These are phyloP conservation scores for Lepidurus apus DNA, from an alignment of 1,140 invertebrate species.

Conservation along the genomic window DNA sequence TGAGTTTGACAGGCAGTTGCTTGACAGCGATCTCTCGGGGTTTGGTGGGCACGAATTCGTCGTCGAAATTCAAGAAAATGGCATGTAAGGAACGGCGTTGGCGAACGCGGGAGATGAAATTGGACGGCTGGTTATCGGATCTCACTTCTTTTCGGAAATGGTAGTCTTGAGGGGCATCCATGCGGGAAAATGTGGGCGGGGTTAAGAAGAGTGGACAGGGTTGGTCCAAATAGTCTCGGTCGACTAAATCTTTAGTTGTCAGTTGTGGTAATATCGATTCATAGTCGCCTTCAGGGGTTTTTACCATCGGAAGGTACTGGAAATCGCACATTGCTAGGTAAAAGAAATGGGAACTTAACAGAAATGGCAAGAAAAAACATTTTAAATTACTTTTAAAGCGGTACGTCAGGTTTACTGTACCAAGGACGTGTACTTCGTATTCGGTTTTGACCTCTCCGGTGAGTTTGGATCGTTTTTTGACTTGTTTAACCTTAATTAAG, in stretches of 20 bases:
- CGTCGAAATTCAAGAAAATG: slow-evolving; percentile 52
- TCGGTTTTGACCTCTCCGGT: slow-evolving; percentile 35
- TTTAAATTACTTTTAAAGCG: slow-evolving; percentile 61
- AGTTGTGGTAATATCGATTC: slow-evolving; percentile 58
- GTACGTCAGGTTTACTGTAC: slow-evolving; percentile 60
- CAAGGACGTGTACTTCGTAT: slow-evolving; percentile 54
- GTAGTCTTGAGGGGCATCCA: slow-evolving; percentile 55
- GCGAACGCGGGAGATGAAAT: slow-evolving; percentile 52
- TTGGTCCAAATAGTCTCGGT: slow-evolving; percentile 44
- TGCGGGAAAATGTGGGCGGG: slow-evolving; percentile 68
- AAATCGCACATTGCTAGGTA: slow-evolving; percentile 76
- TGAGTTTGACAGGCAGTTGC: slow-evolving; percentile 49
- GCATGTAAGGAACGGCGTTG: slow-evolving; percentile 53
- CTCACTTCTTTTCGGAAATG: slow-evolving; percentile 44
- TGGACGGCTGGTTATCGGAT: slow-evolving; percentile 41
- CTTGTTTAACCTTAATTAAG: slow-evolving; percentile 61
- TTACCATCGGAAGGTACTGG: slow-evolving; percentile 73
- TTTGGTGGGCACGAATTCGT: slow-evolving; percentile 50
- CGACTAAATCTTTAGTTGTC: slow-evolving; percentile 38
- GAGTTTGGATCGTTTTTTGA: slow-evolving; percentile 47
- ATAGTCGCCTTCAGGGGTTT: slow-evolving; percentile 54
- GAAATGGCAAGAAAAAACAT: not conserved
- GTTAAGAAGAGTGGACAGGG: slow-evolving; percentile 62
- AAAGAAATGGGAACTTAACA: slow-evolving; percentile 29
- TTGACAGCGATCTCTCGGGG: slow-evolving; percentile 50